phyloP scores from a whole-genome alignment of 1,140 invertebrate species.

The Drosophila subpulchrella region DNA sequence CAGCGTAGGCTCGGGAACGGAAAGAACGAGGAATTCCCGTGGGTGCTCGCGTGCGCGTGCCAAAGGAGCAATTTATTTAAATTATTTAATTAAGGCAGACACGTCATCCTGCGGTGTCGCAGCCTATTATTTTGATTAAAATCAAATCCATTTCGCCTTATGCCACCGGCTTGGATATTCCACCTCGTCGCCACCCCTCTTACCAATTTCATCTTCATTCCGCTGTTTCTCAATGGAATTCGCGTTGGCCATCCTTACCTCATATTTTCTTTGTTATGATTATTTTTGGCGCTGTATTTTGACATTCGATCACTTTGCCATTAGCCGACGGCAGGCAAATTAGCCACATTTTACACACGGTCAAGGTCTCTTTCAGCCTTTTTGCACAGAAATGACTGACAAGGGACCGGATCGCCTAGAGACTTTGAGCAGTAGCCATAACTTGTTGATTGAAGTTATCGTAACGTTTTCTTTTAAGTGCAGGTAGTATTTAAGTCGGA shows the following conservation, averaged over 20 bases:
- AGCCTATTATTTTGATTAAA: slow-evolving; percentile 78
- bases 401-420: slow-evolving; percentile 47
- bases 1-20: not conserved
- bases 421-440: slow-evolving; percentile 12
- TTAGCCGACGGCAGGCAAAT: slow-evolving; percentile 48
- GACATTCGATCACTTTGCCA: slow-evolving; percentile 4
- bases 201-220: not conserved
- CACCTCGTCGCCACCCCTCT: not conserved
- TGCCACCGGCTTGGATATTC: slow-evolving; percentile 57
- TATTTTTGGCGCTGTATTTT: slow-evolving; percentile 57
- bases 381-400: slow-evolving; percentile 62
- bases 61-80: slow-evolving; percentile 72
- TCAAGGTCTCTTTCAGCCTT: slow-evolving; percentile 61
- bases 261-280: slow-evolving; percentile 70
- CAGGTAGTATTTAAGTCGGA: too few relatives aligned
- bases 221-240: slow-evolving; percentile 4
- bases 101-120: slow-evolving; percentile 60
- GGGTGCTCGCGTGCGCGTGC: slow-evolving; percentile 26
- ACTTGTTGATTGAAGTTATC: too few relatives aligned
- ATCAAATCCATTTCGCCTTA: slow-evolving; percentile 75
- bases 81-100: slow-evolving; percentile 79
- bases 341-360: slow-evolving; percentile 68
- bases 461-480: too few relatives aligned
- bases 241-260: slow-evolving; percentile 18
- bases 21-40: not conserved